Evolutionary conservation across 2,888 invertebrate genomes (phyloP).

Genomic region (Eledona agricola): DNA sequence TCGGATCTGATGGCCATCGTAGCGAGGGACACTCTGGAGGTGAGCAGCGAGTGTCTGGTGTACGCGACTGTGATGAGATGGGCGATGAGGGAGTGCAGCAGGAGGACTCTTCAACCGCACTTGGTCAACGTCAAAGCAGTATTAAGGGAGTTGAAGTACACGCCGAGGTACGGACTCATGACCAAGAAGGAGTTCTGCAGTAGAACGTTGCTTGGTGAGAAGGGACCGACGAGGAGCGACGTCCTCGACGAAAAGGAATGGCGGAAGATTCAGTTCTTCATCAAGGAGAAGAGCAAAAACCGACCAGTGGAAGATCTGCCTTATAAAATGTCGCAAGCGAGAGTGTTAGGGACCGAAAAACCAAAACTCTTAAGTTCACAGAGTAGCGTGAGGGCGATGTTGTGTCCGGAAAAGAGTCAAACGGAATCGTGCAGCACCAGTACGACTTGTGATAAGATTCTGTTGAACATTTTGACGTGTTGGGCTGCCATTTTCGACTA

Average conservation of each 20-base stretch:
- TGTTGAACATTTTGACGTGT: constrained; percentile 58
- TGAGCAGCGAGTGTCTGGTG: constrained; percentile 70
- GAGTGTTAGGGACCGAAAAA: constrained; percentile 47
- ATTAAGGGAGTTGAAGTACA: constrained; percentile 58
- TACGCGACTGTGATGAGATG: constrained; percentile 72
- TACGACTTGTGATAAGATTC: constrained; percentile 53
- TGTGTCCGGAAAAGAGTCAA: constrained; percentile 35
- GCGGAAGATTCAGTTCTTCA: constrained; percentile 55
- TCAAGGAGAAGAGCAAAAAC: constrained; percentile 54
- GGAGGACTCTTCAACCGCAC: constrained; percentile 65
- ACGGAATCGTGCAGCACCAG: constrained; percentile 42
- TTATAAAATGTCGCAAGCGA: constrained; percentile 51
- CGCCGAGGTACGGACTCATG: constrained; percentile 72
- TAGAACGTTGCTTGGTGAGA: constrained; percentile 52
- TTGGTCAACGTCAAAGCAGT: constrained; percentile 64
- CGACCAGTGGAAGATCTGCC: constrained; percentile 52
- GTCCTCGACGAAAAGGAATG: constrained; percentile 66
- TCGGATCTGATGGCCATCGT: constrained; percentile 73
- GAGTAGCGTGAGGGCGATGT: constrained; percentile 41
- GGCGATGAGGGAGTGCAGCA: constrained; percentile 68
- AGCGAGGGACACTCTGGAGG: constrained; percentile 72
- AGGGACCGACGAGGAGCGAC: constrained; percentile 64
- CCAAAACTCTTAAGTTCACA: constrained; percentile 50
- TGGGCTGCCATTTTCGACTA: constrained; percentile 60
- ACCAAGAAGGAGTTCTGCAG: constrained; percentile 69